These are phyloP conservation scores for Galerucella calmariensis DNA, from an alignment of 2,888 invertebrate species.

Conservation along the genomic window DNA sequence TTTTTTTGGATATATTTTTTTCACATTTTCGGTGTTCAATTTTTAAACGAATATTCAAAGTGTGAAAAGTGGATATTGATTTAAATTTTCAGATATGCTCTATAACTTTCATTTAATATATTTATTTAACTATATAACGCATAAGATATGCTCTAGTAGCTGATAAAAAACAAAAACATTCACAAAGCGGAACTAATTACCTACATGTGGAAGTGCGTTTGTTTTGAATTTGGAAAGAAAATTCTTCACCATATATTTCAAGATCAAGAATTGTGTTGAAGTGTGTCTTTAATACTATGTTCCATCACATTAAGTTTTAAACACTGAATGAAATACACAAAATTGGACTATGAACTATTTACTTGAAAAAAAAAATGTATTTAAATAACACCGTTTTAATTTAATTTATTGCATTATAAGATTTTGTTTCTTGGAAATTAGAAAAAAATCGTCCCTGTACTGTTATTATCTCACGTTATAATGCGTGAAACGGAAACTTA, in stretches of 20 bases:
- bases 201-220: neutral
- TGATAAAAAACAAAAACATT: conserved; percentile 23
- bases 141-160: conserved; percentile 24
- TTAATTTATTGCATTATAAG: neutral
- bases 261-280: neutral
- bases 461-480: neutral
- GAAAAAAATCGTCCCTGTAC: neutral
- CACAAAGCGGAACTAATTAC: conserved; percentile 24
- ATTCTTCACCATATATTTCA: neutral
- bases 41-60: neutral
- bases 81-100: neutral
- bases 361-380: neutral
- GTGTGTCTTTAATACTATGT: neutral
- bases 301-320: neutral
- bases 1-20: no score
- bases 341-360: neutral
- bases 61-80: neutral
- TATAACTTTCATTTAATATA: neutral
- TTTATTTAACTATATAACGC: conserved; percentile 11
- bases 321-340: neutral
- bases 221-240: conserved; percentile 5
- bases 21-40: no score
- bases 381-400: neutral
- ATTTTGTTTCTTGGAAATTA: neutral
- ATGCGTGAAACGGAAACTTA: neutral